Base-by-base conservation (phyloP, 1,140 invertebrate species). In the Anastatus disparis region DNA sequence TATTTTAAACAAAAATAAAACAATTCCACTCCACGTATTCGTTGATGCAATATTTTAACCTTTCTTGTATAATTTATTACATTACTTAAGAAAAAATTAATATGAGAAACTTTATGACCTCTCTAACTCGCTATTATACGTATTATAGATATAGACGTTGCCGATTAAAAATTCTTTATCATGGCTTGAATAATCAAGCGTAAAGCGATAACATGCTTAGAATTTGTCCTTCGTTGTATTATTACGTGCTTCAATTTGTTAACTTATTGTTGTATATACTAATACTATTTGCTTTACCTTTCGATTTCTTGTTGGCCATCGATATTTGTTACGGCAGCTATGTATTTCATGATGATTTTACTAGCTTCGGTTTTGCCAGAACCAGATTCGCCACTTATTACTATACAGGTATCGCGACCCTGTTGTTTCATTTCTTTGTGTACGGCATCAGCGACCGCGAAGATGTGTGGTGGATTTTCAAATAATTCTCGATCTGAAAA, bases 321-420 rank as follows among this genome's bases (percentile, higher is more conserved):
- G 78, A 95, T 82, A 89, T 97, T 98, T 17, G 97, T 99, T 52
- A 99, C 96, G 10, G 97, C 97, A 8, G 97, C 97, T 72, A 99
- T 97, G 82, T 99, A 99, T 81, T 97, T 95, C 96, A 99, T 99
- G 70, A 99, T 98, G 75, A 99, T 98, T 88, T 99, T 99, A 27
- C 96, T 98, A 0, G 97, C 96, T 86, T 99, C 97, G 9, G 97
- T 99, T 87, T 99, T 99, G 35, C 97, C 97, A 29, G 95, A 92
- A 6, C 97, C 96, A 7, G 95, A 97, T 84, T 99, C 97, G 7
- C 97, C 97, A 62, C 95, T 93, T 83, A 98, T 99, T 4, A 99
- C 94, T 67, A 99, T 97, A 81, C 97, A 98, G 8, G 96, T 97
- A 83, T 98, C 96, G 75, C 91, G 90, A 22, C 94, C 92, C 78